Base-by-base conservation (phyloP, 1,140 invertebrate genomes). In the Manduca sexta region DNA sequence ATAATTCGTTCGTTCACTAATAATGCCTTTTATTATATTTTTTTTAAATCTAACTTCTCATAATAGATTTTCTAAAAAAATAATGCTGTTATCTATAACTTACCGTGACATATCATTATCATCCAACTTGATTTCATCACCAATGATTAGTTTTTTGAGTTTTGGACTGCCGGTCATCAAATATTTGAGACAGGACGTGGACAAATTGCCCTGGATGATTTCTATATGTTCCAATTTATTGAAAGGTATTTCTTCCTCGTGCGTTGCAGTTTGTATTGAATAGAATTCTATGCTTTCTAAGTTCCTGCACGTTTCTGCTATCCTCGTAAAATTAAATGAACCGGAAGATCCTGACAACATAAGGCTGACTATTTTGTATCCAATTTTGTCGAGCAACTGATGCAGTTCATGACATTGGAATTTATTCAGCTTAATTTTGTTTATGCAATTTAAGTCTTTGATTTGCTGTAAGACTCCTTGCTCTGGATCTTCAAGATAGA, bases 21-120 rank as follows among this genome's bases (percentile, higher is more conserved):
- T n/a, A n/a, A n/a, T n/a, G n/a, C n/a, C n/a, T n/a, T n/a, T n/a
- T n/a, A n/a, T n/a, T n/a, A n/a, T n/a, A n/a, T n/a, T n/a, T n/a
- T n/a, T n/a, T n/a, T n/a, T n/a, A n/a, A n/a, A n/a, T n/a, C n/a
- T n/a, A n/a, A n/a, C n/a, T n/a, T n/a, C n/a, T n/a, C n/a, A n/a
- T n/a, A n/a, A n/a, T n/a, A n/a, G n/a, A n/a, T n/a, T n/a, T n/a
- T n/a, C n/a, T n/a, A n/a, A n/a, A n/a, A n/a, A n/a, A n/a, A n/a
- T n/a, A n/a, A n/a, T n/a, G n/a, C n/a, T n/a, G n/a, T n/a, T n/a
- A n/a, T n/a, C n/a, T n/a, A n/a, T n/a, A n/a, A 77, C 84, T 63
- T 81, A 88, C 86, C 90, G 84, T 47, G 89, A 82, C 52, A 91
- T 87, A 73, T 92, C 91, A 34, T 88, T 87, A 65, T 92, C 91